Conservation (phyloP, 2,113 vertebrate genomes). For the Phoxinus phoxinus region DNA sequence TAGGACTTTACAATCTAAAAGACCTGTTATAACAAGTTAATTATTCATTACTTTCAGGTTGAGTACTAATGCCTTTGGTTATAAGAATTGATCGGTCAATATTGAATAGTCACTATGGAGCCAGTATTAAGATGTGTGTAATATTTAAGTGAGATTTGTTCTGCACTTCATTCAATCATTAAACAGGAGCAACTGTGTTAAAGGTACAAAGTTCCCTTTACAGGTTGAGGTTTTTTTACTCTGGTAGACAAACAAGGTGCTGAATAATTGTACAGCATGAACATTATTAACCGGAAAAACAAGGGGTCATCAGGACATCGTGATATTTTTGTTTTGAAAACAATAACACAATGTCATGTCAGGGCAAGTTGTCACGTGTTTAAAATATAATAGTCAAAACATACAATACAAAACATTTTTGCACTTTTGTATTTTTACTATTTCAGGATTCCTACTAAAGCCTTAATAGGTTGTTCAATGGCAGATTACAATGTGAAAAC, state of each 20-base stretch:
- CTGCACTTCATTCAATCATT: constrained; percentile 49
- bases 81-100: not conserved
- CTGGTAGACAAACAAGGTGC: constrained; percentile 1
- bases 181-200: constrained; percentile 29
- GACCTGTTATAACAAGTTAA: not conserved
- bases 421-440: too few species aligned
- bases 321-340: not conserved
- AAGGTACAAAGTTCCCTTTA: constrained; percentile 48
- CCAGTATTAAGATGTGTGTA: not conserved
- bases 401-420: too few species aligned
- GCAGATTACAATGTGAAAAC: not conserved
- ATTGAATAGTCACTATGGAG: not conserved
- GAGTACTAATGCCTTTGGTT: not conserved
- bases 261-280: not conserved
- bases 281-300: not conserved
- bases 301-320: constrained; percentile 1
- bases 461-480: not conserved
- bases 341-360: not conserved
- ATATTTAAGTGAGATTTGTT: not conserved
- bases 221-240: not conserved
- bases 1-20: not conserved
- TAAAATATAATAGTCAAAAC: too few species aligned
- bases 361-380: not conserved
- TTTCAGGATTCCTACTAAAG: not conserved
- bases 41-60: not conserved